These are phyloP conservation scores for Nixonia krombeini DNA, from an alignment of 1,140 invertebrate genomes.

Conservation along the genomic window DNA sequence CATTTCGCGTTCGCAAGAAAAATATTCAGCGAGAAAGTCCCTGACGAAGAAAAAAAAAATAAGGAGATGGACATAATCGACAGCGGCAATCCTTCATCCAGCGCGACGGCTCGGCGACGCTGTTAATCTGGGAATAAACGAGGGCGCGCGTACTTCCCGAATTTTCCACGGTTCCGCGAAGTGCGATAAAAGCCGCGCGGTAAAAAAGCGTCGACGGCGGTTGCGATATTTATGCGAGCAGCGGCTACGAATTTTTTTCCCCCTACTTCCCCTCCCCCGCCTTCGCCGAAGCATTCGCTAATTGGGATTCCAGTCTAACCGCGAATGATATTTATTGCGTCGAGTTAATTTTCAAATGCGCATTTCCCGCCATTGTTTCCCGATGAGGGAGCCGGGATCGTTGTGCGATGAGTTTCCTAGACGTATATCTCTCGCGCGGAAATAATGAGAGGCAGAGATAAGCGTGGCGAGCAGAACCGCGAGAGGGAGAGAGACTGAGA, in stretches of 20 bases:
- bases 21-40: too few species aligned
- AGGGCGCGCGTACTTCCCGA: neutral
- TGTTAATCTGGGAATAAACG: too few species aligned
- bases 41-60: too few species aligned
- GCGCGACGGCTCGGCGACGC: too few species aligned
- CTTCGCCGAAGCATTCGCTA: conserved; percentile 12
- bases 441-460: conserved; percentile 6
- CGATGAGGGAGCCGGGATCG: conserved; percentile 30
- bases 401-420: conserved; percentile 7
- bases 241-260: neutral
- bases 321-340: conserved; percentile 34
- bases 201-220: neutral
- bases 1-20: too few species aligned
- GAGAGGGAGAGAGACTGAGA: conserved; percentile 14
- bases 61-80: too few species aligned
- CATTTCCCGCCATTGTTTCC: conserved; percentile 48
- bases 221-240: neutral
- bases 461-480: neutral
- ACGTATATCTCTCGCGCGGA: too few species aligned
- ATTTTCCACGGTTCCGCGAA: neutral
- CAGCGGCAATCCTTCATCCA: too few species aligned
- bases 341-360: conserved; percentile 25
- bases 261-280: neutral
- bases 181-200: neutral
- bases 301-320: conserved; percentile 34